Conservation (phyloP, 1,140 invertebrate genomes). For the Tachypleus tridentatus region DNA sequence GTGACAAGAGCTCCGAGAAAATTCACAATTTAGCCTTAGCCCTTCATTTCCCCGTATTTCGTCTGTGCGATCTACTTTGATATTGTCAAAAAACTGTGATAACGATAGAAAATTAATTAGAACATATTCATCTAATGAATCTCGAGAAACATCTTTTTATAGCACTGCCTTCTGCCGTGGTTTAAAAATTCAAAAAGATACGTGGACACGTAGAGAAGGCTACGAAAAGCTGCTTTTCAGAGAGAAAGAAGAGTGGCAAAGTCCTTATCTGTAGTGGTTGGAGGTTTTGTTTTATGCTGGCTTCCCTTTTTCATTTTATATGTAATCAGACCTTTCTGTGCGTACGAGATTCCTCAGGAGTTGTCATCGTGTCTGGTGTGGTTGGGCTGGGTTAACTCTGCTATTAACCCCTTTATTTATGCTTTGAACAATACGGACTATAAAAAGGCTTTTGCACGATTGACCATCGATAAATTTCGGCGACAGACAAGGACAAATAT, state of each 20-base stretch:
- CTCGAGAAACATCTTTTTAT: too few relatives aligned
- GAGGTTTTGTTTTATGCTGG: constrained; percentile 83
- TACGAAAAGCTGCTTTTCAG: constrained; percentile 27
- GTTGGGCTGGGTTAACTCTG: constrained; percentile 86
- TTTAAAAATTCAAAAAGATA: too few relatives aligned
- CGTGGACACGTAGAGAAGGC: constrained; percentile 2
- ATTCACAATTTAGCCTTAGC: too few relatives aligned
- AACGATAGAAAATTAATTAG: too few relatives aligned
- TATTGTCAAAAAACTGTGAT: too few relatives aligned
- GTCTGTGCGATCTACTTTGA: too few relatives aligned
- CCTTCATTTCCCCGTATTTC: too few relatives aligned
- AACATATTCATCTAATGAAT: too few relatives aligned
- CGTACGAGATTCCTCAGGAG: constrained; percentile 38
- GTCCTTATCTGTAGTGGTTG: constrained; percentile 79
- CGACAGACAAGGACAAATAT: too few relatives aligned
- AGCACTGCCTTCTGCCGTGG: too few relatives aligned
- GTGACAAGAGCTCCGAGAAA: too few relatives aligned
- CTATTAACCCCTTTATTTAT: constrained; percentile 76
- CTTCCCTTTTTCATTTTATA: constrained; percentile 79
- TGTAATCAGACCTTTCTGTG: constrained; percentile 65
- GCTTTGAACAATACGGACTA: constrained; percentile 77
- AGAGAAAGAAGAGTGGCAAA: constrained; percentile 76
- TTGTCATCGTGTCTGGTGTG: constrained; percentile 38
- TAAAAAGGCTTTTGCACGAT: constrained; percentile 52
- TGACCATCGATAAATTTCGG: constrained; percentile 12